phyloP scores from a whole-genome alignment of 1,140 invertebrate genomes.

The Drosophila biarmipes region DNA sequence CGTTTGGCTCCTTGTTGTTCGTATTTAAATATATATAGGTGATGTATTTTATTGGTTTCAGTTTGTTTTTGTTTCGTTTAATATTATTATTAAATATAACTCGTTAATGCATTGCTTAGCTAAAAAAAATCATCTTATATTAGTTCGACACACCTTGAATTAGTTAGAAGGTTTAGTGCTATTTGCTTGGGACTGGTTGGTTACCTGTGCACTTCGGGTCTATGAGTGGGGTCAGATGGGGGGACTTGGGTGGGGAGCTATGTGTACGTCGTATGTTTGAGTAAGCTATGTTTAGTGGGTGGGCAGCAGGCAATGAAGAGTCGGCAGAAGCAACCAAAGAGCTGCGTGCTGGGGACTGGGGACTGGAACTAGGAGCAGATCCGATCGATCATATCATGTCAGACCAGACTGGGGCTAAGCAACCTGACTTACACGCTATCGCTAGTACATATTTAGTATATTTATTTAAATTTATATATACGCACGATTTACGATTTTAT shows the following conservation, averaged over 20 bases:
- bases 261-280: conserved; percentile 25
- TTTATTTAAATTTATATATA: conserved; percentile 43
- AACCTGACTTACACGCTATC: conserved; percentile 53
- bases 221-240: conserved; percentile 2
- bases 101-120: conserved; percentile 77
- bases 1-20: conserved; percentile 36
- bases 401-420: conserved; percentile 27
- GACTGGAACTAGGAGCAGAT: conserved; percentile 1
- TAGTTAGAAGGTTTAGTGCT: conserved; percentile 54
- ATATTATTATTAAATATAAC: conserved; percentile 77
- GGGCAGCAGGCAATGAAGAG: conserved; percentile 40
- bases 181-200: conserved; percentile 17
- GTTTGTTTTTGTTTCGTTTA: conserved; percentile 51
- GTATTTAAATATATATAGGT: conserved; percentile 77
- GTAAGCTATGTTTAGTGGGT: conserved; percentile 35
- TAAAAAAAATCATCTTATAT: conserved; percentile 77
- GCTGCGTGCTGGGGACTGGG: conserved; percentile 13
- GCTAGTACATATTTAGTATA: conserved; percentile 41
- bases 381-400: conserved; percentile 8
- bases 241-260: neutral
- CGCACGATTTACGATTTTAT: conserved; percentile 45
- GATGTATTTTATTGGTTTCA: conserved; percentile 61
- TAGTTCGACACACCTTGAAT: conserved; percentile 76
- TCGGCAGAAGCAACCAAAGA: conserved; percentile 32
- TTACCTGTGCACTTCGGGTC: neutral